Base-by-base conservation (phyloP, 2,797 vertebrate species). In the Cynodonichthys magdalenae region DNA sequence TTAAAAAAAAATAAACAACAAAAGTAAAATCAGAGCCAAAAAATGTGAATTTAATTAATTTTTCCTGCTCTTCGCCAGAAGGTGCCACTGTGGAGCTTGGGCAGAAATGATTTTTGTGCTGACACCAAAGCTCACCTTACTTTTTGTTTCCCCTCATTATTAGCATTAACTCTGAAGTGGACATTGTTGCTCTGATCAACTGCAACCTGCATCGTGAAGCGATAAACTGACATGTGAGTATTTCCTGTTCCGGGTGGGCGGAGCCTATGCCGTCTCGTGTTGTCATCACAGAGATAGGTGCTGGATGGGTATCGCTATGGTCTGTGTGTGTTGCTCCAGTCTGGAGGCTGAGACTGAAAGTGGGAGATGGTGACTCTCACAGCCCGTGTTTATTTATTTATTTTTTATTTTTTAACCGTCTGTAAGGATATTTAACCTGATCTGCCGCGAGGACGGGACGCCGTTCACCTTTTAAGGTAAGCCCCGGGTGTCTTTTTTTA, bases 81-180 rank as follows among this genome's bases (percentile, higher is more conserved):
- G 90, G 90, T 79, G 89, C 74, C 90, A 83, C 87, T 90, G 72
- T 81, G 12, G 87, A 53, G 71, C 83, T 77, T 65, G 44, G n/a
- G 62, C 71, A 42, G 53, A 65, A 81, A 39, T 28, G 36, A 65
- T 36, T 50, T 41, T 10, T 3, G 14, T 44, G 46, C 5, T 8
- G 31, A 34, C 31, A 34, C 31, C 6, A 34, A 31, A 61, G 57
- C 56, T 17, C 39, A 20, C 45, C 10, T 18, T 45, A 51, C 28
- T 19, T 34, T 34, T 42, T 36, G 51, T 52, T 71, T 42, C 48
- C 48, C 15, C 3, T 82, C 18, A 31, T 46, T 34, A 27, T 29
- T 61, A 10, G 3, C 6, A 0, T 68, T n/a, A 14, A 28, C 0
- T 31, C 1, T 54, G 3, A 19, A 12, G 12, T 11, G 34, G 9